Conservation (phyloP, 2,113 vertebrate species). For the Probosciger aterrimus region DNA sequence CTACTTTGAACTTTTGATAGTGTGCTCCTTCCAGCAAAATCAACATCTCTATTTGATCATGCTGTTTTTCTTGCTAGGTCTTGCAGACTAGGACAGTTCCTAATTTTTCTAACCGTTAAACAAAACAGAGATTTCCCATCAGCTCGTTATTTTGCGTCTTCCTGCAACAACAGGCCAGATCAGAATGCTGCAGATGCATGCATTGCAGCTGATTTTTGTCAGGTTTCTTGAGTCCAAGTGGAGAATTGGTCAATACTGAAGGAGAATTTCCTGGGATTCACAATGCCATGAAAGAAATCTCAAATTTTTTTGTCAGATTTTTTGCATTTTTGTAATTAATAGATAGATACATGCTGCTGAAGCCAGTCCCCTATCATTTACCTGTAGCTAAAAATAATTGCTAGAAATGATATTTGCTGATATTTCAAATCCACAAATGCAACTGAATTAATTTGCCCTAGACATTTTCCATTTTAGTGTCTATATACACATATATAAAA, state of each 20-base stretch:
- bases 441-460: conserved; percentile 46
- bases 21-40: neutral
- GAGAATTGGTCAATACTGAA: neutral
- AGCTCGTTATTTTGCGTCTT: neutral
- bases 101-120: neutral
- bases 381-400: conserved; percentile 64
- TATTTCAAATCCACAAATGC: conserved; percentile 56
- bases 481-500: conserved; percentile 61
- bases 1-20: neutral
- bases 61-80: neutral
- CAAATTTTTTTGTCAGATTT: conserved; percentile 38
- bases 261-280: conserved; percentile 3
- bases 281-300: neutral
- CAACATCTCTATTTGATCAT: neutral
- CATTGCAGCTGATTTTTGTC: neutral
- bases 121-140: neutral
- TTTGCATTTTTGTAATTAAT: conserved; percentile 21
- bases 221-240: neutral
- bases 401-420: conserved; percentile 66
- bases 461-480: conserved; percentile 54
- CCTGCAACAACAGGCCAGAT: neutral
- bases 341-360: conserved; percentile 38
- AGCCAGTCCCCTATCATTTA: conserved; percentile 55
- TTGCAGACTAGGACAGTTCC: neutral
- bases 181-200: neutral